Percentiles rank a stretch among this genome's conserved stretches.
These are phyloP conservation scores for Illadopsis cleaveri DNA, from an alignment of 2,113 vertebrate species.

Conservation along the genomic window DNA sequence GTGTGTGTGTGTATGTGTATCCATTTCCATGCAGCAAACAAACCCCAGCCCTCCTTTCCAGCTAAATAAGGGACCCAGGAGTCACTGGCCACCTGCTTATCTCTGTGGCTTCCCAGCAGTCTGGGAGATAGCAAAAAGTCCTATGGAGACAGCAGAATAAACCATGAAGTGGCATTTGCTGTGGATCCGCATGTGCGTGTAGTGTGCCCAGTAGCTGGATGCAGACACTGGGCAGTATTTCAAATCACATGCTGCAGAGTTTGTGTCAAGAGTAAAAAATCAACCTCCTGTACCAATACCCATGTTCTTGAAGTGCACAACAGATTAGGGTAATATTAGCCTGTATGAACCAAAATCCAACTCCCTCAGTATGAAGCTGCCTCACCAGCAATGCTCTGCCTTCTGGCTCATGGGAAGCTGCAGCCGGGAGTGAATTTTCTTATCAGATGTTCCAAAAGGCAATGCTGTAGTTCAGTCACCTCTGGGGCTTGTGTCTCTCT, in stretches of 20 bases:
- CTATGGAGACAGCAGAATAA: background rate
- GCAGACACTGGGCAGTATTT: background rate
- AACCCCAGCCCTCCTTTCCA: background rate
- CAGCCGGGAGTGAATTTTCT: background rate
- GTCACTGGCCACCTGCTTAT: background rate
- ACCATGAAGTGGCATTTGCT: background rate
- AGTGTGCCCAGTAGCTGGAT: background rate
- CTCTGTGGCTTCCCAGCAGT: background rate
- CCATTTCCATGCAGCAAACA: background rate
- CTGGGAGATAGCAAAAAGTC: background rate
- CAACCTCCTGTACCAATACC: background rate
- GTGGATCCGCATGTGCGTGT: rapidly evolving
- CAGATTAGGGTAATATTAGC: background rate
- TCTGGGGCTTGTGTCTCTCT: background rate
- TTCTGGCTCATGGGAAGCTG: background rate
- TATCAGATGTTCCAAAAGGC: background rate
- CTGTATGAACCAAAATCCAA: background rate
- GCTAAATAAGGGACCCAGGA: background rate
- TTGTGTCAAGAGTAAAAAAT: background rate
- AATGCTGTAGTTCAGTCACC: background rate
- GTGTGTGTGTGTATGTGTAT: rapidly evolving
- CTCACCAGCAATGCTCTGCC: background rate
- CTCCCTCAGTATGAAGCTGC: background rate
- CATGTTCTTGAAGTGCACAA: background rate
- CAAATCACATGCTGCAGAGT: background rate